Percentiles rank a stretch among this genome's conserved stretches.
These are phyloP conservation scores for Chloroclysta siterata DNA, from an alignment of 2,888 invertebrate species.

Conservation along the genomic window DNA sequence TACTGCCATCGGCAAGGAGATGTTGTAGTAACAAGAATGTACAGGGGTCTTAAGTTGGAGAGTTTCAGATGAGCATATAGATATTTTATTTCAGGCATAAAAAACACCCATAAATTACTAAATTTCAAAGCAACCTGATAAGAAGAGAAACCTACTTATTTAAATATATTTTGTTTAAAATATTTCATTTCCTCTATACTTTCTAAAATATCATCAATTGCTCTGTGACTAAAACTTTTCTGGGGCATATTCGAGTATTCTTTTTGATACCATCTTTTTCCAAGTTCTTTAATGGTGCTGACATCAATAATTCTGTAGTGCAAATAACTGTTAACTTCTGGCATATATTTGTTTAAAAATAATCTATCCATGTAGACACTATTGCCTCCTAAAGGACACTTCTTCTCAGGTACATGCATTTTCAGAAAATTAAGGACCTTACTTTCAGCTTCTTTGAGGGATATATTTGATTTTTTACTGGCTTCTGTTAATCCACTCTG, in stretches of 20 bases:
- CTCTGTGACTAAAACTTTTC: slow-evolving; percentile 89
- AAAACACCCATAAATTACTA: too few species aligned
- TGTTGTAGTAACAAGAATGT: too few species aligned
- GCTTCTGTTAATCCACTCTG: slow-evolving; percentile 93
- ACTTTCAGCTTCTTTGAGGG: slow-evolving; percentile 88
- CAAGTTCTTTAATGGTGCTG: slow-evolving; percentile 94
- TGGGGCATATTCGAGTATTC: slow-evolving; percentile 83
- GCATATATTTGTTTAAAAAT: slow-evolving; percentile 94
- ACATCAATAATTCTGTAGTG: slow-evolving; percentile 98
- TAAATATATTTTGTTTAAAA: slow-evolving; percentile 89
- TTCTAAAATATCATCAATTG: slow-evolving; percentile 93
- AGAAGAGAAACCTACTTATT: too few species aligned
- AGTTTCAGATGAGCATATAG: too few species aligned
- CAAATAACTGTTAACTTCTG: slow-evolving; percentile 89
- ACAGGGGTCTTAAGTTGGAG: too few species aligned
- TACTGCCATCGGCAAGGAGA: too few species aligned
- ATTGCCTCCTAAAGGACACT: slow-evolving; percentile 94
- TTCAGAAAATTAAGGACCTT: slow-evolving; percentile 89
- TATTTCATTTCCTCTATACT: slow-evolving; percentile 93
- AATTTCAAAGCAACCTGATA: too few species aligned
- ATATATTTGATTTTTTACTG: slow-evolving; percentile 88
- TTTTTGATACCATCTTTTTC: slow-evolving; percentile 90
- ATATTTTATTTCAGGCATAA: too few species aligned
- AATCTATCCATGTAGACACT: slow-evolving; percentile 93
- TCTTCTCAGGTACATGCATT: slow-evolving; percentile 81